A percentile compares a stretch with the other conserved stretches of the same genome.
Evolutionary conservation across 2,113 vertebrate genomes (phyloP).

Genomic region (Myotis yumanensis): DNA sequence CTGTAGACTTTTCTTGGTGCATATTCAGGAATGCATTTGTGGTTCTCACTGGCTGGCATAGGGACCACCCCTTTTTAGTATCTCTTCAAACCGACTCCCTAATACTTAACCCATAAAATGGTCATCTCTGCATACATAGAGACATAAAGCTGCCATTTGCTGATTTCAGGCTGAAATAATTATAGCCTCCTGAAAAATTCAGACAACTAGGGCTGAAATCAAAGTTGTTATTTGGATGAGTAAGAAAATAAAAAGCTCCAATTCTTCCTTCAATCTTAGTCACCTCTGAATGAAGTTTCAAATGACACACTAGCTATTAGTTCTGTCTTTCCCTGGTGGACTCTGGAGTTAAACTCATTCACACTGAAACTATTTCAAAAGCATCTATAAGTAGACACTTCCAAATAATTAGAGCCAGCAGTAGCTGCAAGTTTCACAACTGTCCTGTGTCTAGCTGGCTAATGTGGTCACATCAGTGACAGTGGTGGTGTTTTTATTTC

Average conservation of each 20-base stretch:
- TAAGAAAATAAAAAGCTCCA: background rate
- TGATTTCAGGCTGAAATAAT: conserved; percentile 15
- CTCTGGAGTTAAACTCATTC: background rate
- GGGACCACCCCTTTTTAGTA: background rate
- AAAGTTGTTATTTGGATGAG: background rate
- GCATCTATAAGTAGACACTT: background rate
- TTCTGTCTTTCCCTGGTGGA: background rate
- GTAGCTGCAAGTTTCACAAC: background rate
- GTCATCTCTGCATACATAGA: background rate
- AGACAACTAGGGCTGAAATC: background rate
- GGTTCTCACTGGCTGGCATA: background rate
- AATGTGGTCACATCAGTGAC: background rate
- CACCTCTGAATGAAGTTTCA: background rate
- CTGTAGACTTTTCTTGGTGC: background rate
- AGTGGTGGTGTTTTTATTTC: conserved; percentile 22
- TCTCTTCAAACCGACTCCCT: background rate
- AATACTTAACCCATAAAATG: background rate
- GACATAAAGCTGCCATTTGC: background rate
- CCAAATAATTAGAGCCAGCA: background rate
- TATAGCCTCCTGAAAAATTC: background rate
- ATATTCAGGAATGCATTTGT: background rate
- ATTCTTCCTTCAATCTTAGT: background rate
- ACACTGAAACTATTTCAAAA: background rate
- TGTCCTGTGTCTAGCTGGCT: background rate
- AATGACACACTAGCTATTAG: background rate